phyloP scores from a whole-genome alignment of 2,797 vertebrate species.

The Pogoniulus pusillus region DNA sequence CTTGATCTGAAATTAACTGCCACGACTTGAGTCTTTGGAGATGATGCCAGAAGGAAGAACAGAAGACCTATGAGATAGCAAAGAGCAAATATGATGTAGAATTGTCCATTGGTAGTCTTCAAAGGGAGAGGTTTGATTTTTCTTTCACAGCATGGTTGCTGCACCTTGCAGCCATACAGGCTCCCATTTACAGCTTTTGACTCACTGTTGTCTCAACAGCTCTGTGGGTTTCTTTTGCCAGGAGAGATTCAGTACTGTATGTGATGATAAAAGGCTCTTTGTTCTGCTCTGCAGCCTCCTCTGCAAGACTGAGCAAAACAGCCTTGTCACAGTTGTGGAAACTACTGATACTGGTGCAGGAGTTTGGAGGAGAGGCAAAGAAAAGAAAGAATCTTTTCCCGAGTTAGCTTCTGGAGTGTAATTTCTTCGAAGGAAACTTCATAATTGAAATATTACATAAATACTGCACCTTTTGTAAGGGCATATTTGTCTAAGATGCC shows the following conservation, averaged over 20 bases:
- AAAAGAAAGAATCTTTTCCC: background rate
- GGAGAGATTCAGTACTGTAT: background rate
- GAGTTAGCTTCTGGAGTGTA: background rate
- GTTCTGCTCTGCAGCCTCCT: background rate
- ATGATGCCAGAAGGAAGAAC: background rate
- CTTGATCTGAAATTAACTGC: constrained; percentile 23
- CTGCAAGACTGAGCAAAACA: background rate
- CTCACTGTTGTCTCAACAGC: background rate
- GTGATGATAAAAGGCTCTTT: background rate
- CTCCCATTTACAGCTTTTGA: background rate
- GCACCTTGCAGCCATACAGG: background rate
- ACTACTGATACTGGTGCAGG: background rate
- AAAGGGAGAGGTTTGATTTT: background rate
- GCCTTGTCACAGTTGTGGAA: background rate
- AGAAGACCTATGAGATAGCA: background rate
- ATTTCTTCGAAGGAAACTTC: background rate
- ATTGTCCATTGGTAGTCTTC: background rate
- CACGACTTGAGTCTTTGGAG: background rate
- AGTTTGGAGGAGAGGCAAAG: background rate
- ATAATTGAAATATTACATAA: background rate
- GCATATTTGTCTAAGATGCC: background rate
- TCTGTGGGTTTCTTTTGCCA: background rate
- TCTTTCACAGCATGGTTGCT: background rate
- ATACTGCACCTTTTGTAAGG: background rate
- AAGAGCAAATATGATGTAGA: background rate